phyloP scores from a whole-genome alignment of 2,797 vertebrate species.

The Scleropages formosus region DNA sequence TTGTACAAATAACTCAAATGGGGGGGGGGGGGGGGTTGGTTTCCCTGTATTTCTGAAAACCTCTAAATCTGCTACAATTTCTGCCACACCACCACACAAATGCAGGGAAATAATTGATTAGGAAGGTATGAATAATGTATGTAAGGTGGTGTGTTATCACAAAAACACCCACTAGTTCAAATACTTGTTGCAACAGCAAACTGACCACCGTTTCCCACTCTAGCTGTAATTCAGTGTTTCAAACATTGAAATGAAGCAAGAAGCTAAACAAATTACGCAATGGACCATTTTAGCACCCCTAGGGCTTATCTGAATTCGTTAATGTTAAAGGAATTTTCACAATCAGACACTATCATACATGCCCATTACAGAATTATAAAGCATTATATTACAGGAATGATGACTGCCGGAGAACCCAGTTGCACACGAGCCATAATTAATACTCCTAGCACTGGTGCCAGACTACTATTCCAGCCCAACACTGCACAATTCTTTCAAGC shows the following conservation, averaged over 20 bases:
- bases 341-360: not conserved
- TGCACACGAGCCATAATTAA: not conserved
- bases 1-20: not conserved
- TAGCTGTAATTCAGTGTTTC: not conserved
- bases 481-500: not conserved
- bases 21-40: too few species aligned
- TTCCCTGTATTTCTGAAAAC: too few species aligned
- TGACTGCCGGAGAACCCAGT: constrained; percentile 9
- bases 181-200: constrained; percentile 1
- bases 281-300: not conserved
- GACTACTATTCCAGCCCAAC: not conserved
- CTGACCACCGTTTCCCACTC: not conserved
- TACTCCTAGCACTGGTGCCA: not conserved
- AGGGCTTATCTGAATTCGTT: not conserved
- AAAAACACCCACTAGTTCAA: too few species aligned
- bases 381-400: constrained; percentile 49
- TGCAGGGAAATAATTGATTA: not conserved
- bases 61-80: constrained; percentile 18
- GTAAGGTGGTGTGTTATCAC: too few species aligned
- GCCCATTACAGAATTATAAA: not conserved
- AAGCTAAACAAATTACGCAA: not conserved
- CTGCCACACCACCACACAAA: not conserved
- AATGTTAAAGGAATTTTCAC: not conserved
- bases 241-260: not conserved
- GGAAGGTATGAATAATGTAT: not conserved